These are phyloP conservation scores for Sarcophaga peregrina DNA, from an alignment of 1,140 invertebrate genomes.

Conservation along the genomic window DNA sequence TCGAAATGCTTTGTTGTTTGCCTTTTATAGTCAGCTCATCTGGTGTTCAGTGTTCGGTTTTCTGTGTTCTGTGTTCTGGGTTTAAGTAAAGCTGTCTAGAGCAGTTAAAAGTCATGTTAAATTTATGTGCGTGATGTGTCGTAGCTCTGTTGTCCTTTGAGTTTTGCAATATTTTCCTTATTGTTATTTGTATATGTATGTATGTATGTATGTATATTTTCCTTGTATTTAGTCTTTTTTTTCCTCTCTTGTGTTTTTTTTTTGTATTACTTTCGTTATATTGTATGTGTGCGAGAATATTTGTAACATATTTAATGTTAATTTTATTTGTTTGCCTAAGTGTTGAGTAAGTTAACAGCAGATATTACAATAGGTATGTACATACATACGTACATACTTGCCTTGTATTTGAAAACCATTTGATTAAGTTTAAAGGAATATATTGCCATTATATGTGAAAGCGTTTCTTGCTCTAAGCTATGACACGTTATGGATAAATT, in stretches of 20 bases:
- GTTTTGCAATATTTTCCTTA: not conserved
- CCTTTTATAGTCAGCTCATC: conserved; percentile 21
- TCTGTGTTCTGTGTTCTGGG: no score
- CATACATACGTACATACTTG: no score
- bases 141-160: not conserved
- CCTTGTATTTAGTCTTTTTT: not conserved
- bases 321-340: conserved; percentile 12
- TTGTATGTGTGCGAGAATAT: no score
- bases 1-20: conserved; percentile 16
- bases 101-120: conserved; percentile 13
- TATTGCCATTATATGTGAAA: not conserved
- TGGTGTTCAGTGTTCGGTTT: not conserved
- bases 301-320: not conserved
- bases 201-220: no score
- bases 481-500: not conserved
- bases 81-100: conserved; percentile 1
- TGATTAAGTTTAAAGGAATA: conserved; percentile 10
- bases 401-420: not conserved
- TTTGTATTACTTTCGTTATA: no score
- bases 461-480: not conserved
- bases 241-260: not conserved
- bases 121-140: conserved; percentile 21
- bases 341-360: not conserved
- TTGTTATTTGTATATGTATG: not conserved
- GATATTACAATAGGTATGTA: conserved; percentile 4